Evolutionary conservation across 2,888 invertebrate species (phyloP).

Genomic region (Ceratothoa steindachneri): DNA sequence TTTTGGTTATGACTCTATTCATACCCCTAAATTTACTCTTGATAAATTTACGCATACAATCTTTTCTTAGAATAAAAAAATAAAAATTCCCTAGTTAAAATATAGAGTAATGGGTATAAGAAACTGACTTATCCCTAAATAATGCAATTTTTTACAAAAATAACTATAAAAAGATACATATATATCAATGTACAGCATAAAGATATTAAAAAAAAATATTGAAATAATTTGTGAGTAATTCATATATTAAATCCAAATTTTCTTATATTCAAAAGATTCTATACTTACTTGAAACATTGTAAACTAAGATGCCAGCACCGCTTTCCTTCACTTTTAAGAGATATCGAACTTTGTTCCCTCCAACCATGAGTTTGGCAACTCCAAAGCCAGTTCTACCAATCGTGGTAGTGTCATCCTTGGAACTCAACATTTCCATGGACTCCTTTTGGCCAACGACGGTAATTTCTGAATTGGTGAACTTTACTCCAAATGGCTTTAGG

Average conservation of each 20-base stretch:
- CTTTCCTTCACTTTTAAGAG: constrained; percentile 37
- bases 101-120: too few species aligned
- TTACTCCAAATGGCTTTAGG: background rate
- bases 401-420: background rate
- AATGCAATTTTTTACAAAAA: too few species aligned
- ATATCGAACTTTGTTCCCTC: constrained; percentile 14
- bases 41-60: too few species aligned
- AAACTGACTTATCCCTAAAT: too few species aligned
- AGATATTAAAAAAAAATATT: too few species aligned
- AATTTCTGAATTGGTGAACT: background rate
- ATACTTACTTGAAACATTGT: constrained; percentile 35
- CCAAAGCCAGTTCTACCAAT: background rate
- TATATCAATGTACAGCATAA: too few species aligned
- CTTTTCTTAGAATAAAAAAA: too few species aligned
- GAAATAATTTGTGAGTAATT: too few species aligned
- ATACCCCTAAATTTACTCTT: too few species aligned
- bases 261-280: background rate
- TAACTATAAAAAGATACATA: too few species aligned
- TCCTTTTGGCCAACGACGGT: background rate
- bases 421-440: background rate
- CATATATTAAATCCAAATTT: background rate
- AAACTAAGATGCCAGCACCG: constrained; percentile 18
- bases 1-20: too few species aligned
- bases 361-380: background rate
- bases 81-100: too few species aligned